Evolutionary conservation across 2,888 invertebrate species (phyloP).

Genomic region (Drosophila anceps): DNA sequence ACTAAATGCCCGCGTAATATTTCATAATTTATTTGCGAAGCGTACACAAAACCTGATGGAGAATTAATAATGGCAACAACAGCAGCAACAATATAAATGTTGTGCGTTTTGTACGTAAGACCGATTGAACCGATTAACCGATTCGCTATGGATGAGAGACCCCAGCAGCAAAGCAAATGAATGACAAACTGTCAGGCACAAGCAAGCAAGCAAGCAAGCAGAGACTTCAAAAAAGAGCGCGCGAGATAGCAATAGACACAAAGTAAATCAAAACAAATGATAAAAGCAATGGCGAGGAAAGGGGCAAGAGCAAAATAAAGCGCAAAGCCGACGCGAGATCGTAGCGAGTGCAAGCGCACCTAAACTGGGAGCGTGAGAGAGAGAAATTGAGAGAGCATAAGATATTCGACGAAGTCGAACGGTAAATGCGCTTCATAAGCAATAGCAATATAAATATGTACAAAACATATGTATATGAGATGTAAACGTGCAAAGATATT

Average conservation of each 20-base stretch:
- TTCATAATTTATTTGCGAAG: slow-evolving; percentile 69
- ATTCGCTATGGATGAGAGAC: slow-evolving; percentile 11
- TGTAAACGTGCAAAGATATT: not conserved
- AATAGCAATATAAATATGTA: not conserved
- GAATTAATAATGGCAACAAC: slow-evolving; percentile 66
- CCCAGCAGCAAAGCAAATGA: slow-evolving; percentile 15
- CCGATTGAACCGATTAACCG: slow-evolving; percentile 44
- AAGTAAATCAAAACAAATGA: slow-evolving; percentile 13
- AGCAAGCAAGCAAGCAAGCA: no score
- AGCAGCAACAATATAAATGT: not conserved
- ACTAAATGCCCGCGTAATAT: slow-evolving; percentile 46
- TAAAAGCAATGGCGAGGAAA: not conserved
- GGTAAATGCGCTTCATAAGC: not conserved
- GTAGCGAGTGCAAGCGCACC: slow-evolving; percentile 50
- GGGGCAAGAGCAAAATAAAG: not conserved
- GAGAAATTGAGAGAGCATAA: not conserved
- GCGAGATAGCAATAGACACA: not conserved
- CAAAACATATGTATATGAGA: not conserved
- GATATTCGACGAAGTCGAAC: not conserved
- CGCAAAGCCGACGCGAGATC: slow-evolving; percentile 25
- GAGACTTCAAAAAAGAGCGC: not conserved
- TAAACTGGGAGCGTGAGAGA: not conserved
- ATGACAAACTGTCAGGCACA: not conserved
- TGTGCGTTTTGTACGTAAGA: slow-evolving; percentile 23
- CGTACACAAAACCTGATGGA: slow-evolving; percentile 53